Conservation (phyloP, 2,888 invertebrate species). For the Caenorhabditis japonica region DNA sequence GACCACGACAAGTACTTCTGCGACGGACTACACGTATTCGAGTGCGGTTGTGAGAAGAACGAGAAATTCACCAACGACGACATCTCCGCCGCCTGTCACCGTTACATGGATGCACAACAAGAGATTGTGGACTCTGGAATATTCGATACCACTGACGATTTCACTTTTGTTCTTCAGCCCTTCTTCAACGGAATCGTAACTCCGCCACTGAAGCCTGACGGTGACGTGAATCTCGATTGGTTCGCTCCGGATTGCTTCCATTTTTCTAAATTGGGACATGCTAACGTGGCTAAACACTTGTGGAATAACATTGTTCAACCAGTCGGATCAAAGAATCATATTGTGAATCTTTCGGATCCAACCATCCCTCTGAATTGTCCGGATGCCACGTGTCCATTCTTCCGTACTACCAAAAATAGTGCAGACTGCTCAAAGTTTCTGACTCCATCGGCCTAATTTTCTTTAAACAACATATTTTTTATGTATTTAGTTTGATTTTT, state of each 20-base stretch:
- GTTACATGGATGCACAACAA: constrained; percentile 63
- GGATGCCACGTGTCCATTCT: constrained; percentile 58
- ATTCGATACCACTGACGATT: constrained; percentile 68
- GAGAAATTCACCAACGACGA: constrained; percentile 59
- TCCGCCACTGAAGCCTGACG: constrained; percentile 61
- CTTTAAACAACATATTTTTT: too few species aligned
- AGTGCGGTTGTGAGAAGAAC: constrained; percentile 66
- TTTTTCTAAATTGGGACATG: constrained; percentile 65
- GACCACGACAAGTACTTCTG: constrained; percentile 65
- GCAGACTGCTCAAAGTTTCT: constrained; percentile 50
- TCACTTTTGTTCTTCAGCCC: constrained; percentile 68
- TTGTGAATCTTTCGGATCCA: constrained; percentile 58
- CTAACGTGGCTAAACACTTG: constrained; percentile 61
- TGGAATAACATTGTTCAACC: constrained; percentile 66
- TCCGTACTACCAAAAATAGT: constrained; percentile 64
- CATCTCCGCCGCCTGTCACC: constrained; percentile 58
- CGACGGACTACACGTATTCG: constrained; percentile 64
- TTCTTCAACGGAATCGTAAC: constrained; percentile 64
- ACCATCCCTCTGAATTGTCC: constrained; percentile 59
- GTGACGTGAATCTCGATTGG: constrained; percentile 62
- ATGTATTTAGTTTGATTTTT: constrained; percentile 12
- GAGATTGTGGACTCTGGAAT: constrained; percentile 60
- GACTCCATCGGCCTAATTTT: constrained; percentile 11
- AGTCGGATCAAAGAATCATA: constrained; percentile 53
- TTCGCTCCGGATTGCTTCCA: constrained; percentile 72